A percentile compares a stretch with the other conserved stretches of the same genome.
Evolutionary conservation across 2,113 vertebrate species (phyloP).

Genomic region (Fulmarus glacialis): DNA sequence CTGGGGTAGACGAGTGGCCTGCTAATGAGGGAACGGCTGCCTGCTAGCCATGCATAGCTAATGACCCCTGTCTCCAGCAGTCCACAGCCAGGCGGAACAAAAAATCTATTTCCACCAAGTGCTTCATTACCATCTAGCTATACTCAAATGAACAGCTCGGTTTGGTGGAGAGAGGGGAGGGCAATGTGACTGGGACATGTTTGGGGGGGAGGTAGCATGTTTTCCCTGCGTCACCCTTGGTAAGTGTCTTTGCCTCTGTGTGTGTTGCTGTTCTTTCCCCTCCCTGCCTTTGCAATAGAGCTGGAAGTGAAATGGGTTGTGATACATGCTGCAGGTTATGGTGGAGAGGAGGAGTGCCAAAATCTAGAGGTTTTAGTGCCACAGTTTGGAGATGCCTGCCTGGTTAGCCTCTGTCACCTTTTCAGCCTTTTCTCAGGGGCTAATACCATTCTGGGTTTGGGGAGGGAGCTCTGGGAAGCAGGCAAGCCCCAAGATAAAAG

Average conservation of each 20-base stretch:
- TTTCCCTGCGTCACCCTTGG: neutral
- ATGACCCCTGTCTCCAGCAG: neutral
- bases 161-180: neutral
- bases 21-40: conserved; percentile 55
- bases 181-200: neutral
- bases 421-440: neutral
- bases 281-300: neutral
- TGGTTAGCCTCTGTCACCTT: neutral
- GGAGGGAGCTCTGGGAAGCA: neutral
- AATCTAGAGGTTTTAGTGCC: neutral
- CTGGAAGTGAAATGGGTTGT: neutral
- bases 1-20: neutral
- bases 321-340: neutral
- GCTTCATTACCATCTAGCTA: neutral
- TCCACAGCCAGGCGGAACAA: neutral
- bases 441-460: neutral
- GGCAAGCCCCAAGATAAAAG: neutral
- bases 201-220: rapidly evolving
- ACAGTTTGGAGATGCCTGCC: neutral
- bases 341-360: neutral
- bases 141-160: neutral
- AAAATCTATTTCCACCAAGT: neutral
- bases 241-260: neutral
- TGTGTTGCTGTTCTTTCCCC: neutral
- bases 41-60: conserved; percentile 45